Evolutionary conservation across 2,113 vertebrate genomes (phyloP).

Genomic region (Morone chrysops): DNA sequence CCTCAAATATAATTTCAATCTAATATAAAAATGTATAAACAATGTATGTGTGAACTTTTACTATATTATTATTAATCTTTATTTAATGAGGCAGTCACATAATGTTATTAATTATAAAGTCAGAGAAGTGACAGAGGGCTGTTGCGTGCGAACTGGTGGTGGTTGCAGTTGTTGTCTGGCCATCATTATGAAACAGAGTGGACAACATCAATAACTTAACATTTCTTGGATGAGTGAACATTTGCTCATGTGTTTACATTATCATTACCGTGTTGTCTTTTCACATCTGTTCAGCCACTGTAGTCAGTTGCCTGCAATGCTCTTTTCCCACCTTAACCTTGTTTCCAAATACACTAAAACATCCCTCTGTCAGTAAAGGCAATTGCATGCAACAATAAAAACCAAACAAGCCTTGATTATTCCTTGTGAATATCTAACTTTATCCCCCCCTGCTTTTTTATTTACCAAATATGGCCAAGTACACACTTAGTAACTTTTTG

Average conservation of each 20-base stretch:
- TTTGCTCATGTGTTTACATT: slow-evolving; percentile 57
- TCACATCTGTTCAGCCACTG: slow-evolving; percentile 40
- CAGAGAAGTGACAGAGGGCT: neutral
- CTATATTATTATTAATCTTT: neutral
- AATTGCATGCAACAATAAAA: neutral
- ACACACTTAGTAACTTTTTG: slow-evolving; percentile 17
- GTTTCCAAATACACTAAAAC: neutral
- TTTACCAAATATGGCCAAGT: slow-evolving; percentile 48
- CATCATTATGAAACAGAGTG: slow-evolving; percentile 69
- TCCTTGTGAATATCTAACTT: slow-evolving; percentile 12
- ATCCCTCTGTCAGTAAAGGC: neutral
- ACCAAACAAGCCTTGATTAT: neutral
- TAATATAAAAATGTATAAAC: neutral
- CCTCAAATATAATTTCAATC: neutral
- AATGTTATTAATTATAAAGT: neutral
- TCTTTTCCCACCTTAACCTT: neutral
- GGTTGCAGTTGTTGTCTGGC: slow-evolving; percentile 18
- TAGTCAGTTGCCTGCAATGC: neutral
- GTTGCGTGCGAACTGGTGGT: slow-evolving; percentile 44
- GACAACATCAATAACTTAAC: slow-evolving; percentile 72
- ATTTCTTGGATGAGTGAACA: slow-evolving; percentile 72
- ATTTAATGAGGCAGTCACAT: too few relatives aligned
- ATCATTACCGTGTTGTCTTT: slow-evolving; percentile 60
- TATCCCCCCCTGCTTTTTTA: neutral
- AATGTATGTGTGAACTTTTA: neutral